Base-by-base conservation (phyloP, 1,140 invertebrate species). In the Philopotamus ludificatus region DNA sequence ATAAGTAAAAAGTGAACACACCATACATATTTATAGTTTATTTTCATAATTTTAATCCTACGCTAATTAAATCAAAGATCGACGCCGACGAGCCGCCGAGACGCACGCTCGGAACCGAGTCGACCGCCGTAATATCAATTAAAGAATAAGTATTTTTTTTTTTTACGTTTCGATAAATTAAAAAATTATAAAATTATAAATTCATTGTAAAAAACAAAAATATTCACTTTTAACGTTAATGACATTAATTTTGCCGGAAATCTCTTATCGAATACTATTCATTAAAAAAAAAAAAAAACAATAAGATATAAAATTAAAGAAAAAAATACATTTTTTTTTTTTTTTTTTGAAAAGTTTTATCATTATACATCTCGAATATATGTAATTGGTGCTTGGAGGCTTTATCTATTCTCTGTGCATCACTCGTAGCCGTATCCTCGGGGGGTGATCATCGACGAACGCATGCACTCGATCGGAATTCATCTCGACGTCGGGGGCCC, bases 1-100 rank as follows among this genome's bases (percentile, higher is more conserved):
- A 47, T 45, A 45, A 60, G 57, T 60, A 60, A 60, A 60, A 60
- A 60, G 57, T 60, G 57, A 60, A 60, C 57, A 60, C 57, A 47
- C 57, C 57, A 60, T 60, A 60, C 42, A 58, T 60, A 47, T 57
- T 21, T 57, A 10, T 47, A 21, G 18, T 41, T 4, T 60, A 42
- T 47, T 41, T 60, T 60, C 26, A 42, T 20, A 57, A 25, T 42
- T 25, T 47, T 47, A 45, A 60, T 47, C 41, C 57, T 60, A 60
- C 9, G 28, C 44, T 60, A 60, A 60, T 26, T 34, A 34, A 34
- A 34, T 12, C 28, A 34, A 34, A 34, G 28, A 34, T 34, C 4
- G 12, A 34, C 28, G 28, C 12, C 28, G 28, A 34, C 12, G n/a
- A n/a, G n/a, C n/a, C n/a, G n/a, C n/a, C n/a, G n/a, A n/a, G n/a